Percentiles rank a stretch among this genome's conserved stretches.
These are phyloP conservation scores for Terebella lapidaria DNA, from an alignment of 2,888 invertebrate species.

Conservation along the genomic window DNA sequence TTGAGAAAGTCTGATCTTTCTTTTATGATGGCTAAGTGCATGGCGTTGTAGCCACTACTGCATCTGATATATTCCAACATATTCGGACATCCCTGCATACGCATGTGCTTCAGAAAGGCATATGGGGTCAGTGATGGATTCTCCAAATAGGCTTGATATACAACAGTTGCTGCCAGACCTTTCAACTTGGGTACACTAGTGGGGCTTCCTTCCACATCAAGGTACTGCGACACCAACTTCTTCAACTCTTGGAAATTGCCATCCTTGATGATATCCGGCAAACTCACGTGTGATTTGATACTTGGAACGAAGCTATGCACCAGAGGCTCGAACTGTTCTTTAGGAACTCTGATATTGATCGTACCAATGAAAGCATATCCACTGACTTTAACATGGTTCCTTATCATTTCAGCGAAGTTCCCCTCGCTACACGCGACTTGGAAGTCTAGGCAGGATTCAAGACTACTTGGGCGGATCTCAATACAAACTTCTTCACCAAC, in stretches of 20 bases:
- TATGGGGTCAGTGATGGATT: background rate
- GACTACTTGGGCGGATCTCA: background rate
- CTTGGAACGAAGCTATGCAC: background rate
- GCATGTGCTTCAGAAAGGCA: background rate
- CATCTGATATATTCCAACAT: background rate
- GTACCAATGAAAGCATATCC: background rate
- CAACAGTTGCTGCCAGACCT: background rate
- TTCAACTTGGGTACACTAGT: background rate
- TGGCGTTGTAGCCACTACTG: background rate
- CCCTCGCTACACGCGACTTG: background rate
- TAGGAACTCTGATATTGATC: background rate
- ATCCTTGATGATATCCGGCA: background rate
- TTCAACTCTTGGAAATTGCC: background rate
- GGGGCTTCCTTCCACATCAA: background rate
- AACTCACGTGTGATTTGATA: background rate
- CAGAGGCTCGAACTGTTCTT: background rate
- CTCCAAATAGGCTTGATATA: background rate
- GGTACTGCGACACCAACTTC: background rate
- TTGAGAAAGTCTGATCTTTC: background rate
- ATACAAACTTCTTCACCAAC: background rate
- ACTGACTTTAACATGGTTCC: background rate
- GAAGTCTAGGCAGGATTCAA: background rate
- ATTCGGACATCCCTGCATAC: background rate
- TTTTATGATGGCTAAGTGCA: background rate
- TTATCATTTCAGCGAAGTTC: background rate